phyloP scores from a whole-genome alignment of 2,797 vertebrate genomes.

The Darevskia mixta region DNA sequence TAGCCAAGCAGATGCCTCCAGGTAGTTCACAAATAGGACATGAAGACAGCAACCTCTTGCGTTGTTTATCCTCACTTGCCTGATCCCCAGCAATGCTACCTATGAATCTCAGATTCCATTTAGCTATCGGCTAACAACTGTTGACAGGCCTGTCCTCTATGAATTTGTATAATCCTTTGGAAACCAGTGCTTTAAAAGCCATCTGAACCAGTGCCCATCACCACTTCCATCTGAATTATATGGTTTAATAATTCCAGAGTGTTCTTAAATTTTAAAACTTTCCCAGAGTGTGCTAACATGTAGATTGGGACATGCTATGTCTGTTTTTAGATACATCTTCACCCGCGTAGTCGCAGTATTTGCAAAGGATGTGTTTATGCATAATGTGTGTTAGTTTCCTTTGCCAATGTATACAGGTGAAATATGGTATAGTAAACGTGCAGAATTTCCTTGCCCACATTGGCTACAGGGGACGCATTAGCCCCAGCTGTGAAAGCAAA shows the following conservation, averaged over 20 bases:
- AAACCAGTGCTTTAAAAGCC: no score
- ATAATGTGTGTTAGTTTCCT: background rate
- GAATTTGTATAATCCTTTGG: no score
- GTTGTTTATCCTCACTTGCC: background rate
- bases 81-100: background rate
- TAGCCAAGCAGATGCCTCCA: no score
- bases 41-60: background rate
- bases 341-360: background rate
- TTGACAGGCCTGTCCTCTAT: no score
- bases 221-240: no score
- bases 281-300: background rate
- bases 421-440: background rate
- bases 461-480: background rate
- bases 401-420: background rate
- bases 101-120: no score
- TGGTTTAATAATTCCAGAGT: background rate
- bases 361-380: background rate
- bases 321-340: background rate
- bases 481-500: slow-evolving; percentile 27
- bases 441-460: background rate
- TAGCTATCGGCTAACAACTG: no score
- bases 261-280: background rate
- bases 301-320: slow-evolving; percentile 9
- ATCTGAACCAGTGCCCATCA: no score
- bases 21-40: no score